These are phyloP conservation scores for Pseudolaguvia tuberculata DNA, from an alignment of 2,113 vertebrate species.

Conservation along the genomic window DNA sequence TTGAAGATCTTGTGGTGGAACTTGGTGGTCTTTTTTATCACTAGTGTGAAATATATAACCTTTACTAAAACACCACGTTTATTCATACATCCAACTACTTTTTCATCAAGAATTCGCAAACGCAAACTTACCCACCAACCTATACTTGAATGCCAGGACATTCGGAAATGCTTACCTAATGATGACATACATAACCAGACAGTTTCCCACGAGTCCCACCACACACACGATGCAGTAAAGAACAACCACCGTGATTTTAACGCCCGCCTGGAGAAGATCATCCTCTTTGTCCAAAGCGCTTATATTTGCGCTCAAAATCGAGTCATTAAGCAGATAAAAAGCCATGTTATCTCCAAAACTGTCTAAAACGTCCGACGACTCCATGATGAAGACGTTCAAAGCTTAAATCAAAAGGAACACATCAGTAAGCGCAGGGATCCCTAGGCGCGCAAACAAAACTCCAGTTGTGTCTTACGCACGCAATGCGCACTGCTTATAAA, in stretches of 20 bases:
- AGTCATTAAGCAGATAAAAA: conserved; percentile 36
- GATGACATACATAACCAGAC: conserved; percentile 36
- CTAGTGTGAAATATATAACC: neutral
- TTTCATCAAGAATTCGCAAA: neutral
- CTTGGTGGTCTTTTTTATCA: neutral
- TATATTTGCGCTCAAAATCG: conserved; percentile 34
- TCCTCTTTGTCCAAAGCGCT: conserved; percentile 28
- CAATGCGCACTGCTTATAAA: neutral
- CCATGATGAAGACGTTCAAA: conserved; percentile 22
- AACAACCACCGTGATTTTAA: conserved; percentile 40
- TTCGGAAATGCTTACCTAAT: conserved; percentile 43
- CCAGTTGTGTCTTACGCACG: conserved; percentile 1
- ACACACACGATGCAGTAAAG: conserved; percentile 46
- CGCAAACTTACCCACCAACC: neutral
- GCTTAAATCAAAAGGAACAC: conserved; percentile 3
- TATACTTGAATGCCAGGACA: neutral
- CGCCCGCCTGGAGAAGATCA: conserved; percentile 22
- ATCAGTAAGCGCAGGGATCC: neutral
- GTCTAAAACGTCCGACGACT: conserved; percentile 5
- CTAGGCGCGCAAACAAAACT: neutral
- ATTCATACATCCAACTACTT: too few species aligned
- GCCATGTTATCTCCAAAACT: neutral
- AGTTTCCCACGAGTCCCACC: conserved; percentile 47
- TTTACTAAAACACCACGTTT: conserved; percentile 18
- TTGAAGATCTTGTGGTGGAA: neutral